Evolutionary conservation across 2,113 vertebrate genomes (phyloP), one percentile per base, ranked within the genome.

Genomic region (Pangasianodon gigas): DNA sequence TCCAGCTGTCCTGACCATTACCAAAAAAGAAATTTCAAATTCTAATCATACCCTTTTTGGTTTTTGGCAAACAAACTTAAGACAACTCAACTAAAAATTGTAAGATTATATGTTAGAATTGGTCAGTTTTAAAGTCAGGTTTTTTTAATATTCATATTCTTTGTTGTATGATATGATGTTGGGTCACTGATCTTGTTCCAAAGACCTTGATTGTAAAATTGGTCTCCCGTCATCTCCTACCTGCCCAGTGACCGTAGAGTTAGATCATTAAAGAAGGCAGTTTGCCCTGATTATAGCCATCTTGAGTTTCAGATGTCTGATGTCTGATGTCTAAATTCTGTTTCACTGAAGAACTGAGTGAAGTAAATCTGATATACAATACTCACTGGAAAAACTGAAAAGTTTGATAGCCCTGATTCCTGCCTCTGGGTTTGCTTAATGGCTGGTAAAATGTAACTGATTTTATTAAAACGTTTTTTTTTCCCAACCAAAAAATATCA

Each of bases 381-480:
- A 29, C 16, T 80, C 74, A 51, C 54, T 21, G 9, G 26, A 58
- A 80, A 87, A 56, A 11, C 26, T 46, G n/a, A 58, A 60, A 87
- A 75, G 69, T 74, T 86, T 77, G 52, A 58, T 54, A 56, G 11
- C 60, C 21, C 1, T 18, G 41, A 87, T 29, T 87, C 37, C 71
- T 19, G 21, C 21, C 51, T 58, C 9, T 24, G 81, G 26, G 54
- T 83, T 60, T 60, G 54, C 21, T 79, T 58, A 79, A 87, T 60
- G 18, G 54, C 56, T 79, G n/a, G 32, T 77, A 75, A 56, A 87
- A 74, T 54, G 24, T 54, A 54, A 54, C n/a, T 74, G 85, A 74
- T 52, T 54, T 86, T 41, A 51, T 52, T 85, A 11, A 86, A 74
- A 52, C 29, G 52, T 2, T 2, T 19, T 21, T 86, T 37, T 4